A percentile compares a stretch with the other conserved stretches of the same genome.
Conservation (phyloP, 2,113 vertebrate genomes). For the Oncorhynchus clarkii region DNA sequence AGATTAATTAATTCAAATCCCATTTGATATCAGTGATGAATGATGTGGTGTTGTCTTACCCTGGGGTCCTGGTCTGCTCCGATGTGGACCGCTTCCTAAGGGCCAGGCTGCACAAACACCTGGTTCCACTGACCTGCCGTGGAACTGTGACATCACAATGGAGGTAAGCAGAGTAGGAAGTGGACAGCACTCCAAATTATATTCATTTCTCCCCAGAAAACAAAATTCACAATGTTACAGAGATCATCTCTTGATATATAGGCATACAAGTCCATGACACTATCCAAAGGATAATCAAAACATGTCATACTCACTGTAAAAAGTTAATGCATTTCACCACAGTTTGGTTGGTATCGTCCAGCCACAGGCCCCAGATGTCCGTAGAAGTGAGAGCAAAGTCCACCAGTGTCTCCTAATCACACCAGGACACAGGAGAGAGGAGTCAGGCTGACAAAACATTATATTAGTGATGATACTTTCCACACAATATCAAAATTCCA, state of each 20-base stretch:
- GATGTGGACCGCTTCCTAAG: constrained; percentile 84
- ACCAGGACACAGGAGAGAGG: background rate
- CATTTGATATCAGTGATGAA: background rate
- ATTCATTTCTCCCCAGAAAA: too few relatives aligned
- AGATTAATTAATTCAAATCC: background rate
- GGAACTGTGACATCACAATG: constrained; percentile 70
- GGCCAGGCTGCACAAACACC: constrained; percentile 87
- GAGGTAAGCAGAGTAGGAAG: too few relatives aligned
- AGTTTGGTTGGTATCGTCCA: constrained; percentile 85
- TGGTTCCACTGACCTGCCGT: constrained; percentile 90
- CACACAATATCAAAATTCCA: background rate
- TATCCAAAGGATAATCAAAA: background rate
- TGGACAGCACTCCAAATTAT: too few relatives aligned
- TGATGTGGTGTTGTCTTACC: constrained; percentile 64
- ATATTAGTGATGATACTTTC: background rate
- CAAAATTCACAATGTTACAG: background rate
- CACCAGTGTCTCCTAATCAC: constrained; percentile 82
- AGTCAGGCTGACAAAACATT: background rate
- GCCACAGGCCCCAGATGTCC: constrained; percentile 92
- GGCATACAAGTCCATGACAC: background rate
- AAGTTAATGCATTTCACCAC: constrained; percentile 93
- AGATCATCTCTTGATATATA: background rate
- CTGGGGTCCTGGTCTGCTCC: constrained; percentile 89
- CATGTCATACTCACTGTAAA: constrained; percentile 79
- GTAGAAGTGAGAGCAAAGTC: constrained; percentile 88